Base-by-base conservation (phyloP, 2,888 invertebrate species). In the Pedicia rivosa region DNA sequence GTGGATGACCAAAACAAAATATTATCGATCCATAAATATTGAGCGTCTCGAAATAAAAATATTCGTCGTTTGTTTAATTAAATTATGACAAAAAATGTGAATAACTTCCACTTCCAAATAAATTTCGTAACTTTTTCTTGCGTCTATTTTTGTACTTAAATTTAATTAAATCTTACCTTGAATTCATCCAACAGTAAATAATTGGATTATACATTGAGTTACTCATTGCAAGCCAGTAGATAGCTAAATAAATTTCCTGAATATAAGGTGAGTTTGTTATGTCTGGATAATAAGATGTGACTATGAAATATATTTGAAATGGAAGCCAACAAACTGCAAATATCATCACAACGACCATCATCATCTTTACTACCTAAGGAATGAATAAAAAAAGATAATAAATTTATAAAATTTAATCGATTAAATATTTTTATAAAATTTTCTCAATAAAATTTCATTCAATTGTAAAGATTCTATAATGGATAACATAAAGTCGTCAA, bases 171-270 rank as follows among this genome's bases (percentile, higher is more conserved):
- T 59, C 71, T 71, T 67, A 92, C 92, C 90, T 87, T 46, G 88
- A 83, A 62, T 92, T 94, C 90, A 92, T 91, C 86, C 91, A 91
- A 63, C 88, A 92, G 63, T 94, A 94, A 48, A 94, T 91, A 54
- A 94, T 88, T 22, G 92, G 92, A 65, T 94, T 92, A 65, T 92
- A 92, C 88, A 92, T 91, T 43, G 90, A 90, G 64, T 94, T 94
- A 62, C 90, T 90, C 94, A 94, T 94, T n/a, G 94, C 92, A 44
- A 94, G 70, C 90, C 88, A 90, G 59, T 88, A 90, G 53, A 92
- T 88, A 38, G 78, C 79, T 47, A 94, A 67, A 59, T 81, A 92
- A 25, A 87, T 71, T 60, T 92, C 88, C 59, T 91, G 91, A 41
- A 88, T 83, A 56, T 82, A 80, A 2, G 72, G 66, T 45, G 73